A percentile compares a stretch with the other conserved stretches of the same genome.
Evolutionary conservation across 2,888 invertebrate genomes (phyloP).

Genomic region (Eumerus sabulonum): DNA sequence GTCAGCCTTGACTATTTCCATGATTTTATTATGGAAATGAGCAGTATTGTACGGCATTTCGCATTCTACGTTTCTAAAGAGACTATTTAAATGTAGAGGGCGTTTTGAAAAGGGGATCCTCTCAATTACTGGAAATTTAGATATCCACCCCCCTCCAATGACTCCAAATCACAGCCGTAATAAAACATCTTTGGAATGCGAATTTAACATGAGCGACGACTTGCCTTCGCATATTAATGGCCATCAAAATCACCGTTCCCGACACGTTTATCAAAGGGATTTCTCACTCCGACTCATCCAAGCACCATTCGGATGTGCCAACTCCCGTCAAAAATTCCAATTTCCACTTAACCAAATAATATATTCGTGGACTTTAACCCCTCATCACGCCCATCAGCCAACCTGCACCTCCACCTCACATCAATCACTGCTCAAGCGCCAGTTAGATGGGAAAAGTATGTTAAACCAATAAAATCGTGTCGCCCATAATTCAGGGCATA

Average conservation of each 20-base stretch:
- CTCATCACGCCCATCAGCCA: not conserved
- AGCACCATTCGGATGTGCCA: slow-evolving; percentile 9
- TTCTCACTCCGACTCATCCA: not conserved
- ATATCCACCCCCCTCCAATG: too few relatives aligned
- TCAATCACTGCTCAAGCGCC: slow-evolving; percentile 47
- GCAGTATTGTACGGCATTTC: too few relatives aligned
- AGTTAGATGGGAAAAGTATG: slow-evolving; percentile 55
- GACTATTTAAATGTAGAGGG: too few relatives aligned
- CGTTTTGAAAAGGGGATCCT: too few relatives aligned
- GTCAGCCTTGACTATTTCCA: too few relatives aligned
- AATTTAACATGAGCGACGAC: too few relatives aligned
- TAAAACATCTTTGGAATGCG: too few relatives aligned
- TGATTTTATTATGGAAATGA: too few relatives aligned
- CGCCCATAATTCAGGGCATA: slow-evolving; percentile 60
- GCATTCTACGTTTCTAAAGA: too few relatives aligned
- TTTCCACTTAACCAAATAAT: slow-evolving; percentile 3
- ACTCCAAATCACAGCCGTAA: too few relatives aligned
- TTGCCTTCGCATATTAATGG: too few relatives aligned
- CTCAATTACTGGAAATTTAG: too few relatives aligned
- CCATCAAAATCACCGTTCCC: slow-evolving; percentile 5
- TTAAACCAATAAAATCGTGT: slow-evolving; percentile 64
- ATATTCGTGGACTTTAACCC: slow-evolving; percentile 22
- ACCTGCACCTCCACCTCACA: slow-evolving; percentile 13
- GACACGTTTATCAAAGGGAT: slow-evolving; percentile 22
- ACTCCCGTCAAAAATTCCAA: slow-evolving; percentile 8